Evolutionary conservation across 2,797 vertebrate genomes (phyloP), one percentile per base, ranked within the genome.

Genomic region (Amblyopsis hoosieri): DNA sequence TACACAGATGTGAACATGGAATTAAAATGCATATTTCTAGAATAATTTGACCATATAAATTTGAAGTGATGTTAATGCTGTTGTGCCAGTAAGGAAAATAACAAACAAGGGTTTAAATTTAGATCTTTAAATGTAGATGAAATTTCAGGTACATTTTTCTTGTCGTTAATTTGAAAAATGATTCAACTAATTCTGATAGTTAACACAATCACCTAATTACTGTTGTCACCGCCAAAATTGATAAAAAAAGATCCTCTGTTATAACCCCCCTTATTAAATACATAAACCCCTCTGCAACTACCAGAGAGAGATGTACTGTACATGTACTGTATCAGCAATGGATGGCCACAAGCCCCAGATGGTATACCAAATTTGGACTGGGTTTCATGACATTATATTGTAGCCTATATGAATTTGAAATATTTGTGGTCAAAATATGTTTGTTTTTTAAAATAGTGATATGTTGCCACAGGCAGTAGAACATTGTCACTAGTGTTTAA

Each of bases 371-470:
- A 59, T 29, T 59, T 48, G 11, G 6, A 19, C 75, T 84, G 79
- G 83, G 71, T 75, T 82, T 75, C 81, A 89, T 89, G 89, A 82
- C 87, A 90, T 87, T 86, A 89, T 80, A 74, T 67, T 81, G 79
- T 81, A 7, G 37, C 37, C 37, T 37, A 37, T 37, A 37, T 37
- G 59, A 79, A 86, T 78, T 84, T 76, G 70, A 76, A 82, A 86
- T 81, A 85, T 80, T 81, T 85, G 83, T 85, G 78, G 70, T 57
- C 62, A 79, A 62, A 71, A 67, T 83, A 37, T 80, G 82, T 82
- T 87, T 85, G 77, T 37, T 7, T 37, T 37, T 37, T 37, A 37
- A 37, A 6, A 37, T 37, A 6, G 33, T 37, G 33, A 37, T 62
- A 13, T 48, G 31, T 60, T 12, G 10, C 14, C 15, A 17, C 7